Base-by-base conservation (phyloP, 64 coral and sea anemone genomes). In the Montipora sp. region DNA sequence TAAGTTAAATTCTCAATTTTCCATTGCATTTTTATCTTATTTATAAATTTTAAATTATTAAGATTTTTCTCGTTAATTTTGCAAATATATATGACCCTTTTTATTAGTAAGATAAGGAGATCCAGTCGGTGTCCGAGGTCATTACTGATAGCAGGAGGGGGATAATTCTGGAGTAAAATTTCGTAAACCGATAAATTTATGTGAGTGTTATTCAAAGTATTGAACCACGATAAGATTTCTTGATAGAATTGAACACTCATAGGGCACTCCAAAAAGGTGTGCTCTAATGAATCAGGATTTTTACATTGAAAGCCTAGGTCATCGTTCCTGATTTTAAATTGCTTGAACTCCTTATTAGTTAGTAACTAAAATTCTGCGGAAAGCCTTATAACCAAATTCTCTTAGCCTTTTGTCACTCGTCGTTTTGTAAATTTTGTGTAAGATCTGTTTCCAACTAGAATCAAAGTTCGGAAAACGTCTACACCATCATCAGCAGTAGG, bases 1-100 rank as follows among this genome's bases (percentile, higher is more conserved):
- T 43, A 75, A 23, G 20, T 75, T 75, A 75, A 21, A 75, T 75
- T 75, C 21, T 75, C 72, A 75, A 75, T 75, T 24, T 8, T 75
- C 72, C 72, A 75, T 75, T 75, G 72, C 20, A 23, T 75, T 75
- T 75, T 20, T 75, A 75, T 22, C 72, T 75, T 75, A 75, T 20
- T 75, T 75, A 75, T 75, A 27, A 75, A 75, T 24, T 75, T n/a
- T 43, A 23, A 75, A 23, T 23, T 23, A 23, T 23, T 75, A 23
- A 11, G 72, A 23, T 2, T 20, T 75, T 23, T 75, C 8, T 75
- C 72, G 0, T 19, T 24, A 75, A 75, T 22, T 75, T 75, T 75
- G 11, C 72, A 75, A 24, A 3, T 23, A 75, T 22, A 75, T 75
- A 75, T 20, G 20, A 27, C 23, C 5, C 8, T 75, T 75, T 75